Base-by-base conservation (phyloP, 2,888 invertebrate genomes). In the Deilephila elpenor region DNA sequence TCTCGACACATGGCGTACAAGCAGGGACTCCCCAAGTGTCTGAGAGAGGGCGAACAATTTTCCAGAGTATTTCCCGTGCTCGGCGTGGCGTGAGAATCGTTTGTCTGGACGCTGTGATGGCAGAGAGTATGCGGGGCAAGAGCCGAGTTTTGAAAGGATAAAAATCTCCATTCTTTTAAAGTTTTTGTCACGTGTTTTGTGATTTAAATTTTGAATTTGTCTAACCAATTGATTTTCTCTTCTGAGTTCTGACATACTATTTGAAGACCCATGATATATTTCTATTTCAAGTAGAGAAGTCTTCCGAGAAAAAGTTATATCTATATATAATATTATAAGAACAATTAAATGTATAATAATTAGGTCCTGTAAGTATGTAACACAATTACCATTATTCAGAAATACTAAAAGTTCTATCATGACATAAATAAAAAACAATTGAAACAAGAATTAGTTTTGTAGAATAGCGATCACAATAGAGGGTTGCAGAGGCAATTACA, bases 51-150 rank as follows among this genome's bases (percentile, higher is more conserved):
- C 25, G 67, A 51, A 67, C 76, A 76, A 74, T 74, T 74, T 76
- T 73, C 71, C n/a, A 20, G 8, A 29, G 72, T 70, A 76, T 75
- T 80, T 73, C 73, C 53, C 71, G 72, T 67, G 78, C 74, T 71
- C 73, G 59, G 53, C 29, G 56, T 37, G 56, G 73, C 76, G 71
- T 34, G 71, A 62, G 74, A 74, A 76, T 76, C 77, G 78, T 29
- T 74, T 76, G 76, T 74, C 59, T 74, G 73, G 59, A 67, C 59
- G 44, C 64, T 44, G 64, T 67, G 72, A 37, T 72, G 34, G 72
- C 72, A 59, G 56, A 25, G 37, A 25, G 6, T 67, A 44, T 17
- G 64, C 25, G 51, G 17, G 20, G 19, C 7, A 14, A 25, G 25
- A 44, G 25, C 20, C 25, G 14, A 25, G 67, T 25, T 25, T 51